These are phyloP conservation scores for Parotocinclus haroldoi DNA, from an alignment of 2,797 vertebrate species.

Conservation along the genomic window DNA sequence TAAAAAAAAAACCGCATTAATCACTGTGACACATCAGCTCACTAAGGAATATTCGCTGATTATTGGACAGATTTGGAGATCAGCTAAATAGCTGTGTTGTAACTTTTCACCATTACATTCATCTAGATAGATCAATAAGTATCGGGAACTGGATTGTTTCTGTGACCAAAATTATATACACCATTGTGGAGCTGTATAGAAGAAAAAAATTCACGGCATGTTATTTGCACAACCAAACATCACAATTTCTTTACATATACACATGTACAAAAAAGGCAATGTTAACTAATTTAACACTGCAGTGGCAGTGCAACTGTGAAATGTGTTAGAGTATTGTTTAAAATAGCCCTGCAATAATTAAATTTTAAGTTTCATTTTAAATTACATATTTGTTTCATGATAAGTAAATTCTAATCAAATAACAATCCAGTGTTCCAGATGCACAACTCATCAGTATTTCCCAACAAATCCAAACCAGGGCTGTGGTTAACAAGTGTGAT, in stretches of 20 bases:
- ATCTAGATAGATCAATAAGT: no score
- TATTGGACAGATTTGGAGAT: not conserved
- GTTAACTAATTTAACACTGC: conserved; percentile 14
- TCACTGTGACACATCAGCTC: not conserved
- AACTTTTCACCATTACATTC: no score
- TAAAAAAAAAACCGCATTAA: conserved; percentile 13
- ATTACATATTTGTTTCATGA: no score
- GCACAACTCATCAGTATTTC: no score
- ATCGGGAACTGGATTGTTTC: not conserved
- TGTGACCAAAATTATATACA: not conserved
- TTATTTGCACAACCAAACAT: not conserved
- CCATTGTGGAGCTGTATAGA: not conserved
- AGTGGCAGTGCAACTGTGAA: not conserved
- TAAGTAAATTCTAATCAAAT: not conserved
- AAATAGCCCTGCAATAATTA: no score
- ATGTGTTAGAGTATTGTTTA: no score
- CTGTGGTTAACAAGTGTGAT: no score
- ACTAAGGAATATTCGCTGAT: not conserved
- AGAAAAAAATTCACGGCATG: not conserved
- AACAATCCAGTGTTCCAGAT: not conserved
- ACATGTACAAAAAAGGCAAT: conserved; percentile 9
- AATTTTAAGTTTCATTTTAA: no score
- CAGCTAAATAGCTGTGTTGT: no score
- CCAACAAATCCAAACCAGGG: no score
- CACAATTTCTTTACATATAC: conserved; percentile 3